Percentiles rank a stretch among this genome's conserved stretches.
Evolutionary conservation across 2,113 vertebrate species (phyloP).

Genomic region (Psophia crepitans): DNA sequence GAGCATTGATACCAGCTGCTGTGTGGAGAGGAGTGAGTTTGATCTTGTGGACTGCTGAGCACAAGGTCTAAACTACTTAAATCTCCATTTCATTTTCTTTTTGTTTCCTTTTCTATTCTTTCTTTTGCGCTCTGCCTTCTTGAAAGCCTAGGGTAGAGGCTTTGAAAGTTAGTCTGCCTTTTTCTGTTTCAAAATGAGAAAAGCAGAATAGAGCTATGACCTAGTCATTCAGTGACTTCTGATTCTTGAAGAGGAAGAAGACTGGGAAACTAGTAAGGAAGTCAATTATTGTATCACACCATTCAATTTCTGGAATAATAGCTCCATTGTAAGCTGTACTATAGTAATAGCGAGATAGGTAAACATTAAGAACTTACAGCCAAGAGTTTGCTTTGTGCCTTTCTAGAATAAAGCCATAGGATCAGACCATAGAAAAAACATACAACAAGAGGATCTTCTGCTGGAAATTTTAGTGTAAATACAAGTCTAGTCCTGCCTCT

Average conservation of each 20-base stretch:
- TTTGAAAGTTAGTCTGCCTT: slow-evolving; percentile 18
- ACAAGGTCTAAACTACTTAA: not conserved
- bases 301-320: slow-evolving; percentile 20
- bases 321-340: not conserved
- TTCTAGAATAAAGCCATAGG: not conserved
- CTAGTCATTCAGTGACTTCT: not conserved
- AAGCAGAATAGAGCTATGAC: not conserved
- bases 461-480: not conserved
- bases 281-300: not conserved
- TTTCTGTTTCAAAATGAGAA: slow-evolving; percentile 3
- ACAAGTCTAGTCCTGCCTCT: not conserved
- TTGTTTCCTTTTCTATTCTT: slow-evolving; percentile 32
- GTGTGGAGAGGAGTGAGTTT: not conserved
- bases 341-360: not conserved
- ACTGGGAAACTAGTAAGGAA: not conserved
- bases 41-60: not conserved
- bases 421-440: not conserved
- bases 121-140: not conserved
- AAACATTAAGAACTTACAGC: not conserved
- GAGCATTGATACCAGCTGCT: slow-evolving; percentile 4
- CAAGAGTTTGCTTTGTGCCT: not conserved
- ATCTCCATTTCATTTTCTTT: slow-evolving; percentile 29
- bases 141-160: not conserved
- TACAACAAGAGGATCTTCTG: not conserved
- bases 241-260: slow-evolving; percentile 3